Base-by-base conservation (phyloP, 92 coral and sea anemone genomes). In the Phenganax stokvisi region DNA sequence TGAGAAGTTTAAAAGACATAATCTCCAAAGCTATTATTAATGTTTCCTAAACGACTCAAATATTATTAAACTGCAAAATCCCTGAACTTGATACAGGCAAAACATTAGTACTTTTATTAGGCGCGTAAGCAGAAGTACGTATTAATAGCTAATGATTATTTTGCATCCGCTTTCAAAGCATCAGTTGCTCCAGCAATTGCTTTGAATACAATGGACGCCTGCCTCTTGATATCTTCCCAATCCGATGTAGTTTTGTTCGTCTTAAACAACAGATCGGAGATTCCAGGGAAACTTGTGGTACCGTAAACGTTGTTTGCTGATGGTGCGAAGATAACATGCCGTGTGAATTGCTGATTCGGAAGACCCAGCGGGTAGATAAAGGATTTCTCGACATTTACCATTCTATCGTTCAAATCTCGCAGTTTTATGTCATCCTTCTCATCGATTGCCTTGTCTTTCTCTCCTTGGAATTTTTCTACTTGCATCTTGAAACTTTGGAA, bases 241-340 rank as follows among this genome's bases (percentile, higher is more conserved):
- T 87, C 74, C 55, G 17, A 12, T 3, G 90, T 91, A n/a, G 88
- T 89, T 51, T 81, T 88, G 13, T 86, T 82, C n/a, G 87, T 84
- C 27, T 87, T 84, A 76, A 74, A 86, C 69, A 93, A 70, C 51
- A 93, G 89, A 85, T 93, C 98, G 9, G 82, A 85, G n/a, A 89
- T 87, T 9, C 98, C 98, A 3, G 98, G 98, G 27, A 93, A 91
- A 60, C 90, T 89, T 56, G 98, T 81, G 29, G 86, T 56, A 10
- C 93, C 98, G 60, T 93, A 93, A 25, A 16, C 31, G 66, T 93
- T 89, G 86, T 88, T 90, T 67, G 81, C 83, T 62, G 82, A 84
- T 57, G 98, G 98, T 20, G 98, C 98, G 51, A 93, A 93, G 17
- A 93, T 72, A 64, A 93, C 90, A 77, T 93, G 98, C 51, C 86